These are phyloP conservation scores for Bombus impatiens DNA, from an alignment of 1,140 invertebrate genomes.

Conservation along the genomic window DNA sequence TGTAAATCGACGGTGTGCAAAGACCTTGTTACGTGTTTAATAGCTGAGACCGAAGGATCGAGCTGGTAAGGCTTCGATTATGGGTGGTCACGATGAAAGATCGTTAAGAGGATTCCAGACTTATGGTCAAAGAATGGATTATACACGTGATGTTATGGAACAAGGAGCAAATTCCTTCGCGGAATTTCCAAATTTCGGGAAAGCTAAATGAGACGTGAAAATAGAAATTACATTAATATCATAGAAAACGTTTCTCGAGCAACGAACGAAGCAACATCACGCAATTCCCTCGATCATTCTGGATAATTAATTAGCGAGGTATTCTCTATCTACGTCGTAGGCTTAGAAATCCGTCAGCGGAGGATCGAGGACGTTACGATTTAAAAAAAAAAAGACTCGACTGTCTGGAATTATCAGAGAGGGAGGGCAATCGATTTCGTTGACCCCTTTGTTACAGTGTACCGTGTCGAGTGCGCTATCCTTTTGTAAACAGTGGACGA, in stretches of 20 bases:
- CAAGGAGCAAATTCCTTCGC: not conserved
- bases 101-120: slow-evolving; percentile 15
- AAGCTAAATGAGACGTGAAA: not conserved
- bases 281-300: slow-evolving; percentile 14
- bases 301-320: slow-evolving; percentile 33
- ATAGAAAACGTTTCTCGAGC: not conserved
- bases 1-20: slow-evolving; percentile 34
- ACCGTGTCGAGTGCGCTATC: slow-evolving; percentile 8
- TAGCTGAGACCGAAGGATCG: not conserved
- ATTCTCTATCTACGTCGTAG: not conserved
- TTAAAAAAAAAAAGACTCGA: slow-evolving; percentile 8
- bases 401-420: slow-evolving; percentile 44
- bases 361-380: not conserved
- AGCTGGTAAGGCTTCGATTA: slow-evolving; percentile 12
- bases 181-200: not conserved
- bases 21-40: slow-evolving; percentile 2
- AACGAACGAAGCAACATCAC: not conserved
- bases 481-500: slow-evolving; percentile 38
- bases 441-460: slow-evolving; percentile 54
- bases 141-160: not conserved
- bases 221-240: slow-evolving; percentile 15
- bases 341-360: too few species aligned
- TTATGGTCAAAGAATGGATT: not conserved
- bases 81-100: not conserved
- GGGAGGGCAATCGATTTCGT: slow-evolving; percentile 59